A percentile compares a stretch with the other conserved stretches of the same genome.
These are phyloP conservation scores for Empis livida DNA, from an alignment of 2,888 invertebrate species.

Conservation along the genomic window DNA sequence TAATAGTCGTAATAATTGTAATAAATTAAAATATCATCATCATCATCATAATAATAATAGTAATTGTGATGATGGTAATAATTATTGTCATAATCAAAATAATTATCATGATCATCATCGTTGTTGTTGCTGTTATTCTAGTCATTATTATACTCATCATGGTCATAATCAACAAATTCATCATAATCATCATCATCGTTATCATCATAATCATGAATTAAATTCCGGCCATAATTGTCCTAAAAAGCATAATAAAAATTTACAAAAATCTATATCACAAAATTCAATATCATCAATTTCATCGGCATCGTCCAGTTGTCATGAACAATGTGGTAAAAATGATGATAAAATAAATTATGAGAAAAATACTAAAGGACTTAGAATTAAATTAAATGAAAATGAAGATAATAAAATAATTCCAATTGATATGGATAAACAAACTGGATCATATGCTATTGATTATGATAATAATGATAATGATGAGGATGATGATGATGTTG, in stretches of 20 bases:
- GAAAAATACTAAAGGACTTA: no score
- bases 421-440: not conserved
- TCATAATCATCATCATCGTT: slow-evolving; percentile 12
- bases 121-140: not conserved
- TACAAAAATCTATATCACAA: slow-evolving; percentile 5
- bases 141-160: slow-evolving; percentile 1
- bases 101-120: not conserved
- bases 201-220: slow-evolving; percentile 3
- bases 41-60: not conserved
- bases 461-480: slow-evolving; percentile 17
- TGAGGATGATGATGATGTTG: slow-evolving; percentile 7
- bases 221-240: slow-evolving; percentile 5
- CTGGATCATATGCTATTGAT: slow-evolving; percentile 11
- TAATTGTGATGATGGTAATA: not conserved
- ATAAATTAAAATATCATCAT: not conserved
- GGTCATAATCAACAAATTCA: slow-evolving; percentile 10
- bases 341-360: not conserved
- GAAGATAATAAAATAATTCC: no score
- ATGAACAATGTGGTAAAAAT: not conserved
- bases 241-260: not conserved
- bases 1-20: not conserved
- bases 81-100: not conserved
- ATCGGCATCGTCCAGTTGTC: slow-evolving; percentile 14
- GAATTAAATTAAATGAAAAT: no score
- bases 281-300: slow-evolving; percentile 9